Evolutionary conservation across 1,140 invertebrate species (phyloP).

Genomic region (Drosophila arizonae): DNA sequence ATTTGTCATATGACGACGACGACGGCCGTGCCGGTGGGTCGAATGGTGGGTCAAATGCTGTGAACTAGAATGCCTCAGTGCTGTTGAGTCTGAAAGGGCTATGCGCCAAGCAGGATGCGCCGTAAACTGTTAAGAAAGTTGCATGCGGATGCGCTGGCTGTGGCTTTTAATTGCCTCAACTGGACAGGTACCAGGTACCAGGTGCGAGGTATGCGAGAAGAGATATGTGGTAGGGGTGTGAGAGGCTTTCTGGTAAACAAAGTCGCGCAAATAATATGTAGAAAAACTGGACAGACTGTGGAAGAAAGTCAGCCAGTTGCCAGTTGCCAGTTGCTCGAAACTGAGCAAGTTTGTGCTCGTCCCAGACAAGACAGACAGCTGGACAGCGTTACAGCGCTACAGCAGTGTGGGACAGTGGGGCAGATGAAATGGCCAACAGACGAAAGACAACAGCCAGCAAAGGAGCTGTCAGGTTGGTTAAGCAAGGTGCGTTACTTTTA

Average conservation of each 20-base stretch:
- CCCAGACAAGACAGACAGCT: slow-evolving; percentile 38
- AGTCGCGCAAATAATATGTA: slow-evolving; percentile 60
- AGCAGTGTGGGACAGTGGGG: slow-evolving; percentile 15
- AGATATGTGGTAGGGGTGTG: slow-evolving; percentile 6
- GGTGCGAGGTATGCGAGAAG: not conserved
- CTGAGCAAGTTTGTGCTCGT: slow-evolving; percentile 48
- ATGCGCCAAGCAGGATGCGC: slow-evolving; percentile 55
- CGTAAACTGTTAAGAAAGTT: slow-evolving; percentile 68
- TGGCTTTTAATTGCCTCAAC: slow-evolving; percentile 60
- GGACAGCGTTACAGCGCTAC: not conserved
- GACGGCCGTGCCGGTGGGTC: not conserved
- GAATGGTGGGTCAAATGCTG: not conserved
- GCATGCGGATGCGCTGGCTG: slow-evolving; percentile 58
- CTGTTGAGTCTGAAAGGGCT: slow-evolving; percentile 1
- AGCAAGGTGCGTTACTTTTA: slow-evolving; percentile 73
- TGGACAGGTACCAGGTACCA: slow-evolving; percentile 1
- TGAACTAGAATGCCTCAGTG: slow-evolving; percentile 7
- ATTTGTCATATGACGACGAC: slow-evolving; percentile 1
- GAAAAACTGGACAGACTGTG: slow-evolving; percentile 73
- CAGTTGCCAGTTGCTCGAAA: not conserved
- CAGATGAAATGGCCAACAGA: slow-evolving; percentile 5
- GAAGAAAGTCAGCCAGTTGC: slow-evolving; percentile 67
- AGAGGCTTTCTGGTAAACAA: slow-evolving; percentile 58
- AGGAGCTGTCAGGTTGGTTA: slow-evolving; percentile 50
- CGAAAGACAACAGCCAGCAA: slow-evolving; percentile 21